Conservation (phyloP, 1,140 invertebrate genomes). For the Gerris buenoi region DNA sequence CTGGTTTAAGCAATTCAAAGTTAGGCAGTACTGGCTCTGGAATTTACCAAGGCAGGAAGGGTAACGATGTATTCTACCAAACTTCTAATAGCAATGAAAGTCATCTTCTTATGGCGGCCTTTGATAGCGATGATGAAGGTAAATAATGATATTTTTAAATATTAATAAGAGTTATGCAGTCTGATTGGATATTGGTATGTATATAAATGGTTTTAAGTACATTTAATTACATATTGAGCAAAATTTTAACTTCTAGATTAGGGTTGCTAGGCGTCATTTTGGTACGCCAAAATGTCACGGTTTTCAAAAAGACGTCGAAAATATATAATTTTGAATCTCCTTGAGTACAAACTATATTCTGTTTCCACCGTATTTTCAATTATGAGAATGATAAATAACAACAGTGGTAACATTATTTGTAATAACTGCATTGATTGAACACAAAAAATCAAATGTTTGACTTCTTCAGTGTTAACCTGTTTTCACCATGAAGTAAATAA, state of each 20-base stretch:
- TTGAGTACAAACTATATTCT: no score
- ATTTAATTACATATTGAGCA: background rate
- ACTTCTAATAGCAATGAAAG: background rate
- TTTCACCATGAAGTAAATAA: no score
- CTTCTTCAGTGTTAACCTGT: no score
- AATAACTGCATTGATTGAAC: no score
- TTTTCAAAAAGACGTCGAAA: background rate
- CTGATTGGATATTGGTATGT: no score
- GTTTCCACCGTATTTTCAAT: no score
- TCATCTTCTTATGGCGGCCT: background rate
- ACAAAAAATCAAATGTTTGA: no score
- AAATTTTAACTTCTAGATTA: background rate
- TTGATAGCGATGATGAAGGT: background rate
- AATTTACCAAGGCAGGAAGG: constrained; percentile 3
- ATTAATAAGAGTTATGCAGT: no score
- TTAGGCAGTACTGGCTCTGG: background rate
- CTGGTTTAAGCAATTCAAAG: background rate
- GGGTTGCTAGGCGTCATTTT: no score
- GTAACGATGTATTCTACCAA: background rate
- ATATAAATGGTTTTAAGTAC: background rate
- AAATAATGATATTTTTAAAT: no score
- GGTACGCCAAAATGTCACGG: background rate
- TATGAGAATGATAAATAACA: no score
- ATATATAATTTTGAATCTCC: background rate
- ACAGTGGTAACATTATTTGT: no score